Evolutionary conservation across 2,797 vertebrate species (phyloP).

Genomic region (Alca torda): DNA sequence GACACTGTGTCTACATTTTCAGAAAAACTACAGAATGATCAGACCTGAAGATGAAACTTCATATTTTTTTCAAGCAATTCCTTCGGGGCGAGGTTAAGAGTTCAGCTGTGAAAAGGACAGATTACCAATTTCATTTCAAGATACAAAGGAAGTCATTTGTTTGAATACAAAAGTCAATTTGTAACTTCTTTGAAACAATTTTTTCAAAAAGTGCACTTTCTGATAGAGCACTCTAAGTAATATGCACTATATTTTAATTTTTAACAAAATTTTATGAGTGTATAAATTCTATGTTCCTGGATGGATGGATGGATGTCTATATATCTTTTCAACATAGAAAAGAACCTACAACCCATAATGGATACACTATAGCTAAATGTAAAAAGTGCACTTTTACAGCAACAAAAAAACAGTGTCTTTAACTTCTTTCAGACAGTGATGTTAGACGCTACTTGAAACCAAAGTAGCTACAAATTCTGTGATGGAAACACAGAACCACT

Average conservation of each 20-base stretch:
- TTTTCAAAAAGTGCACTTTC: slow-evolving; percentile 1
- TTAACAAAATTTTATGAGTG: neutral
- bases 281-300: neutral
- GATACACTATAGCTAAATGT: neutral
- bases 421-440: neutral
- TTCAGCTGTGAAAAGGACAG: neutral
- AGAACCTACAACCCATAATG: neutral
- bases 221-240: neutral
- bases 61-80: neutral
- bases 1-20: neutral
- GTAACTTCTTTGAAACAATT: neutral
- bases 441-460: neutral
- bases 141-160: rapidly evolving
- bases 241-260: neutral
- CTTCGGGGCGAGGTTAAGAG: neutral
- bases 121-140: neutral
- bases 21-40: neutral
- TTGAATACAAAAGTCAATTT: neutral
- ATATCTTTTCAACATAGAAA: neutral
- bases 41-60: neutral
- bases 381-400: neutral
- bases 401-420: neutral
- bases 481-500: neutral
- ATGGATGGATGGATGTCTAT: neutral
- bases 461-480: neutral